phyloP scores from a whole-genome alignment of 2,797 vertebrate species.

The Calcarius lapponicus region DNA sequence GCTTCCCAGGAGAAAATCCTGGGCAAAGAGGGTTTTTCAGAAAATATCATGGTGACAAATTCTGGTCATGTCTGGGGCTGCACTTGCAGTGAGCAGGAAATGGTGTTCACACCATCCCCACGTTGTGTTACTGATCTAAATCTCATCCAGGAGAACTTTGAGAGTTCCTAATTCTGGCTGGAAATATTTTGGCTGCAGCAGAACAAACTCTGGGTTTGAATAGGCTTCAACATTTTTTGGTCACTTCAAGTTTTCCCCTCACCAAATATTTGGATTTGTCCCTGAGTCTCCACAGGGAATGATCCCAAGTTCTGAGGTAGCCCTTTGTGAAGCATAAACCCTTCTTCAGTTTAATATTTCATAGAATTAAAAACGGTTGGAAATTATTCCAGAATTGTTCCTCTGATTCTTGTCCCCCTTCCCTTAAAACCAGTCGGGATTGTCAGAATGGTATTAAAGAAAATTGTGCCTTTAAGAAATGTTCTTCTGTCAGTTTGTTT shows the following conservation, averaged over 20 bases:
- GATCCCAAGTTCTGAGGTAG: background rate
- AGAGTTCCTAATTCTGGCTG: background rate
- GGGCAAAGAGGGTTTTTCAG: too few species aligned
- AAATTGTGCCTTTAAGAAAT: constrained; percentile 44
- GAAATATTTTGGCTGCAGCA: background rate
- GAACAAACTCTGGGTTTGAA: background rate
- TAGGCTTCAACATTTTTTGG: background rate
- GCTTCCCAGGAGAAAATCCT: too few species aligned
- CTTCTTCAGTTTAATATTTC: background rate
- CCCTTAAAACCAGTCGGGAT: background rate
- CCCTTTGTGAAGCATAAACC: background rate
- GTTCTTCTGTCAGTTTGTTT: constrained; percentile 28
- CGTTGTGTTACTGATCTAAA: background rate
- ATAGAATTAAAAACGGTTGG: background rate
- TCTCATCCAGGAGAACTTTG: background rate
- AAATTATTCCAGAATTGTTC: background rate
- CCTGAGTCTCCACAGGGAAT: background rate
- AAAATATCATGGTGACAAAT: too few species aligned
- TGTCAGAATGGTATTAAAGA: background rate
- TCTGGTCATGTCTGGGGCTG: background rate
- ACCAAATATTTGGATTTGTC: background rate
- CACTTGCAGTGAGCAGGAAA: background rate
- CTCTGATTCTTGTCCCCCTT: background rate
- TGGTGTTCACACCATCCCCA: background rate
- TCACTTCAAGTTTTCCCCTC: background rate